Base-by-base conservation (phyloP, 2,888 invertebrate genomes). In the Uloborus plumipes region DNA sequence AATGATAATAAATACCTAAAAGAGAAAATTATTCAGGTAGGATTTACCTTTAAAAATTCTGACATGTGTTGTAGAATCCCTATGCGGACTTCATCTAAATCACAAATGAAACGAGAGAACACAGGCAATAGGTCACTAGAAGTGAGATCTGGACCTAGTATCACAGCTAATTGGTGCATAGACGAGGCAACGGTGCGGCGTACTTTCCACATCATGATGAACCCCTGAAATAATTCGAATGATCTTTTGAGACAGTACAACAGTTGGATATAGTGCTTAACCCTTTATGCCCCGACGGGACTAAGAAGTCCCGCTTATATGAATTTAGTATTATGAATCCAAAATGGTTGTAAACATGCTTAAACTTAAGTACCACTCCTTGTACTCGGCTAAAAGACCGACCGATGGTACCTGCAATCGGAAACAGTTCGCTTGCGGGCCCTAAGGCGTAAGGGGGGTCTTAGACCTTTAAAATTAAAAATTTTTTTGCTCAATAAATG, bases 21-120 rank as follows among this genome's bases (percentile, higher is more conserved):
- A 20, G 2, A 64, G n/a, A 18, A 39, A 65, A 14, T 11, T 49
- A 9, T 20, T n/a, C 7, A 65, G 0, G 20, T n/a, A 15, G 39
- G 20, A 84, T 87, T 87, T 87, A 93, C 92, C 89, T 90, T 91
- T n/a, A 94, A 89, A 88, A 95, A 94, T 74, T 92, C 91, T 7
- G 92, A 91, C 62, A 94, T 90, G 89, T 94, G 93, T 87, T 92
- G 92, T 26, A 95, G 89, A 31, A 94, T 92, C 55, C 94, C 94
- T 86, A 94, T 93, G 80, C 94, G 90, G 11, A 95, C 94, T 89
- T 94, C 94, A 88, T 94, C 94, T 72, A 94, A 89, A 88, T 95
- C 94, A 87, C 93, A 93, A 69, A 94, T 91, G 86, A 94, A 93
- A 1, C 92, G 93, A 87, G 93, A 92, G 88, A 94, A 95, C 73